A percentile compares a stretch with the other conserved stretches of the same genome.
phyloP scores from a whole-genome alignment of 2,888 invertebrate species.

The Catocala sponsa region DNA sequence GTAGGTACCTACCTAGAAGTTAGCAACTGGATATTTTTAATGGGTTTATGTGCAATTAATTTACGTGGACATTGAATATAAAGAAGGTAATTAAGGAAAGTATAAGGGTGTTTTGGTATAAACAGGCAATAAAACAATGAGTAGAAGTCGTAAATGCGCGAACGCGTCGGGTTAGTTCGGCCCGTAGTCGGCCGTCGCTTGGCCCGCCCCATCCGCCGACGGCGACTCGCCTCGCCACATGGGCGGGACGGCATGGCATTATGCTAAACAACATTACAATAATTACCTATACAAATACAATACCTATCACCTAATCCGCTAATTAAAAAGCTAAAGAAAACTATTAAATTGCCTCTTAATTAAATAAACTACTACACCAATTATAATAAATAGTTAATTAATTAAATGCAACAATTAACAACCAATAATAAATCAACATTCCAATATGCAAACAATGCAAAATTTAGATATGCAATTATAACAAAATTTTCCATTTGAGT shows the following conservation, averaged over 20 bases:
- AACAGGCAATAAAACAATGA: slow-evolving; percentile 58
- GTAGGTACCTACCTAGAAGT: too few species aligned
- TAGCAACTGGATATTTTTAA: slow-evolving; percentile 20
- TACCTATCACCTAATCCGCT: neutral
- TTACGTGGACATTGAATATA: slow-evolving; percentile 23
- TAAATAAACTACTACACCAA: too few species aligned
- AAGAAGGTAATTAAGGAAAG: slow-evolving; percentile 44
- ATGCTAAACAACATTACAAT: slow-evolving; percentile 10
- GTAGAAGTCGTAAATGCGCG: slow-evolving; percentile 47
- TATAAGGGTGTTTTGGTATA: slow-evolving; percentile 49
- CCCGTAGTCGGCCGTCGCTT: slow-evolving; percentile 25
- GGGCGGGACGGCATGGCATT: slow-evolving; percentile 38
- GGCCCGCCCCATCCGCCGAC: slow-evolving; percentile 45
- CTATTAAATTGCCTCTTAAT: too few species aligned
- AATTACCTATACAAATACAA: slow-evolving; percentile 6
- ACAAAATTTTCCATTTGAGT: too few species aligned
- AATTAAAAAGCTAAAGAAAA: too few species aligned
- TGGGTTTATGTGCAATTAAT: slow-evolving; percentile 18
- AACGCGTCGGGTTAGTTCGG: slow-evolving; percentile 37
- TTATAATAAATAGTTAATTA: too few species aligned
- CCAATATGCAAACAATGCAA: neutral
- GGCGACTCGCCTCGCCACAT: slow-evolving; percentile 25
- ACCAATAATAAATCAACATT: neutral
- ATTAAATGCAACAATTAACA: neutral
- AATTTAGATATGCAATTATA: too few species aligned